Evolutionary conservation across 2,888 invertebrate genomes (phyloP), one percentile per base, ranked within the genome.

Genomic region (Ethmia dodecea): DNA sequence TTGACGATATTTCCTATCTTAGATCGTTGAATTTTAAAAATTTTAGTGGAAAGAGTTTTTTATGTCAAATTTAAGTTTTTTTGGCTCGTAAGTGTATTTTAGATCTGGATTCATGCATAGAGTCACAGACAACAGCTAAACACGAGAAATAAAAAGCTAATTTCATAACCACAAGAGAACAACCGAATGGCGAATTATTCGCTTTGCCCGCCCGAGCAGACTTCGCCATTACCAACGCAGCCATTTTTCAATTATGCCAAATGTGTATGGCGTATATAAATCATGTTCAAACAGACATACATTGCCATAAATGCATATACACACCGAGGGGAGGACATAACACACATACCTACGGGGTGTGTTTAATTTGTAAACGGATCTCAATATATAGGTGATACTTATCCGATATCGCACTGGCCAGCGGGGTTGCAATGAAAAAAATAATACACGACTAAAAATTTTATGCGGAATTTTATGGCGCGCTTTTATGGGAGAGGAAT

Each of bases 211-310:
- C 45, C 62, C n/a, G n/a, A n/a, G n/a, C n/a, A n/a, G n/a, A 50
- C 54, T 40, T 52, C 53, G 60, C 62, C 60, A 75, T 80, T 80
- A 75, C 58, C 51, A 42, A 35, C 59, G 47, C 57, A 55, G 78
- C 78, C 79, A 80, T 84, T 83, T 86, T 86, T 83, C 84, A 86
- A 84, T 86, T 83, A 83, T 77, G 65, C 76, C 74, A 80, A 84
- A 83, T 84, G 83, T 78, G 68, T 72, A 68, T 69, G 68, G 56
- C 68, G 66, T 62, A 56, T 59, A 77, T 83, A 81, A 81, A 83
- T 83, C 80, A 80, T 73, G 55, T 65, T 62, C 54, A 54, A 54
- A 37, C 34, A 41, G 28, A 40, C 34, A 42, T 28, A 35, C 27
- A 16, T 31, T 33, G n/a, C n/a, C n/a, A n/a, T n/a, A n/a, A n/a